These are phyloP conservation scores for Cryptocephalus moraei DNA, from an alignment of 2,888 invertebrate genomes.

Conservation along the genomic window DNA sequence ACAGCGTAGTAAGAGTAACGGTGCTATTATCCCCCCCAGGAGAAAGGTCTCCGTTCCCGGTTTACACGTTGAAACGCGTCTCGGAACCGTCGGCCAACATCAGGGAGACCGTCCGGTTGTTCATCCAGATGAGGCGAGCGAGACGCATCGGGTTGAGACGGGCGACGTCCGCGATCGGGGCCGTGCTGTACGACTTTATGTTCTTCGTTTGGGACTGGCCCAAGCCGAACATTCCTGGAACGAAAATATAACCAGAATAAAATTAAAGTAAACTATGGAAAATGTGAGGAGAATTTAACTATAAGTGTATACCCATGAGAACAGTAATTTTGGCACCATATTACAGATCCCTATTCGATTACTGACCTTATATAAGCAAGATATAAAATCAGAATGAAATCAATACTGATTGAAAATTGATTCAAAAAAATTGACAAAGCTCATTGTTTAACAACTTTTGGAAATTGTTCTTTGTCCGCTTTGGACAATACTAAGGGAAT, in stretches of 20 bases:
- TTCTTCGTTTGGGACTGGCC: constrained; percentile 96
- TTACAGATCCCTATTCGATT: no score
- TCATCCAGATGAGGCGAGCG: constrained; percentile 92
- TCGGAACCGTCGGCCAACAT: constrained; percentile 96
- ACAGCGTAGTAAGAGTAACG: constrained; percentile 17
- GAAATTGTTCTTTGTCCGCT: no score
- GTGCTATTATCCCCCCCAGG: no score
- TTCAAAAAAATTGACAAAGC: no score
- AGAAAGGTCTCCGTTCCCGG: constrained; percentile 11
- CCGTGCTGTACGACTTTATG: constrained; percentile 89
- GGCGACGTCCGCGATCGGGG: constrained; percentile 81
- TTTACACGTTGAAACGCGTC: constrained; percentile 68
- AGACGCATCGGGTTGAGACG: constrained; percentile 80
- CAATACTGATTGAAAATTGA: no score
- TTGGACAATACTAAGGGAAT: no score
- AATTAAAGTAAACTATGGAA: not conserved
- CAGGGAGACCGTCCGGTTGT: constrained; percentile 82
- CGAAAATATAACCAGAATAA: not conserved
- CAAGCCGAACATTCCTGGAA: constrained; percentile 81
- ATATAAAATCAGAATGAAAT: no score
- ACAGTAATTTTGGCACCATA: no score
- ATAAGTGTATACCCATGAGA: no score
- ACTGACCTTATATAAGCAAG: no score
- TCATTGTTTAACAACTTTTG: no score
- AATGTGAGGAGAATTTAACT: not conserved